These are phyloP conservation scores for Scaptomyza flava DNA, from an alignment of 2,888 invertebrate species.

Conservation along the genomic window DNA sequence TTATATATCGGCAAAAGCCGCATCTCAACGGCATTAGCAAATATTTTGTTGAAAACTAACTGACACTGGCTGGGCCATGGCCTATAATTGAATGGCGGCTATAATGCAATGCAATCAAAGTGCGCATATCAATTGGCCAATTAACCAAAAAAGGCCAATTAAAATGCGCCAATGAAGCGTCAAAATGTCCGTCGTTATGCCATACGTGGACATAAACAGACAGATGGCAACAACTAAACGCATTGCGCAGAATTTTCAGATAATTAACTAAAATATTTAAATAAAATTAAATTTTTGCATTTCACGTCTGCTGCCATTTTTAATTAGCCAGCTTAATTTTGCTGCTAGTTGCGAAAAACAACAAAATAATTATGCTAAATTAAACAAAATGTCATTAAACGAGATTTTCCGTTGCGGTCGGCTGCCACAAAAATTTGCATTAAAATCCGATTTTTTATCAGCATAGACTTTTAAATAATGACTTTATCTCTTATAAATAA, in stretches of 20 bases:
- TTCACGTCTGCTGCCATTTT: constrained; percentile 39
- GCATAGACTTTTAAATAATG: constrained; percentile 2
- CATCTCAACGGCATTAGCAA: constrained; percentile 1
- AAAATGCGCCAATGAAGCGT: constrained; percentile 56
- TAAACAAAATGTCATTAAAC: constrained; percentile 57
- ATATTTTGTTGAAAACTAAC: constrained; percentile 30
- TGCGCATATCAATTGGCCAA: constrained; percentile 66
- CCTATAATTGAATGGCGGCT: constrained; percentile 46
- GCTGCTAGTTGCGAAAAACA: constrained; percentile 21
- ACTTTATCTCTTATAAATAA: background rate
- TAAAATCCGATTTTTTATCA: constrained; percentile 16
- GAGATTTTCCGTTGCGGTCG: constrained; percentile 46
- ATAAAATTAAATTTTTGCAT: constrained; percentile 40
- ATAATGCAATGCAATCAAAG: constrained; percentile 54
- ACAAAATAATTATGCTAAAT: constrained; percentile 56
- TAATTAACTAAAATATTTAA: constrained; percentile 50
- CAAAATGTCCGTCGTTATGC: constrained; percentile 30
- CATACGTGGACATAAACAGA: background rate
- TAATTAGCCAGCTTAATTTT: constrained; percentile 57
- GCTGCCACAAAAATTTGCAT: constrained; percentile 35
- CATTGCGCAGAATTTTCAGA: constrained; percentile 7
- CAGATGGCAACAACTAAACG: constrained; percentile 11
- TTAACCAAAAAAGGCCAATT: constrained; percentile 64
- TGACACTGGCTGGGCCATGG: constrained; percentile 14
- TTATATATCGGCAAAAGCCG: constrained; percentile 26